A percentile compares a stretch with the other conserved stretches of the same genome.
Conservation (phyloP, 2,113 vertebrate genomes). For the Archilochus colubris region DNA sequence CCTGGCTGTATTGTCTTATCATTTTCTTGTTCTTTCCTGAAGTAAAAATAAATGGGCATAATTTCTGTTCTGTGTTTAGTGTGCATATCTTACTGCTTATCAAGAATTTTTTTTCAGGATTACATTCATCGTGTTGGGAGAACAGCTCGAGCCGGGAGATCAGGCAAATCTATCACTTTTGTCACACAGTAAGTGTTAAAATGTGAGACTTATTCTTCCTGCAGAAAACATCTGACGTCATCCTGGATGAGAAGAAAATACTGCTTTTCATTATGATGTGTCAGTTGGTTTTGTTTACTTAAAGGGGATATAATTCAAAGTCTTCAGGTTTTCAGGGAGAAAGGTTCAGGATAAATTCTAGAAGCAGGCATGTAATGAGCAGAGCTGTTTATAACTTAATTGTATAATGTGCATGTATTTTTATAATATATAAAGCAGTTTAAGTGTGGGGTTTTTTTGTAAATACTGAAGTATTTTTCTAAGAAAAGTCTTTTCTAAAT, state of each 20-base stretch:
- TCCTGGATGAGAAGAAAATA: not conserved
- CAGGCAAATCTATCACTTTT: slow-evolving; percentile 96
- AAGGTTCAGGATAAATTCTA: not conserved
- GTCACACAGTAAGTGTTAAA: slow-evolving; percentile 90
- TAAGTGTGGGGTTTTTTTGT: not conserved
- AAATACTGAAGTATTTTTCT: not conserved
- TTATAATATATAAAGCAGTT: not conserved
- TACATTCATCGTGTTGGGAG: slow-evolving; percentile 97
- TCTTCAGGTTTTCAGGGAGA: not conserved
- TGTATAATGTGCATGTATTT: not conserved
- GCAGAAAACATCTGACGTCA: not conserved
- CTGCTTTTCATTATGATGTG: not conserved
- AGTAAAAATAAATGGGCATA: not conserved
- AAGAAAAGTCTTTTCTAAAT: not conserved
- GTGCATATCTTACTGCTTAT: not conserved
- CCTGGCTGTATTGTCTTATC: not conserved
- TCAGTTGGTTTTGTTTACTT: not conserved
- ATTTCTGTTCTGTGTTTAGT: not conserved
- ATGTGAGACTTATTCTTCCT: not conserved
- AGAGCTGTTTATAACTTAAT: not conserved
- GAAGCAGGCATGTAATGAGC: not conserved
- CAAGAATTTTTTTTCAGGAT: slow-evolving; percentile 80
- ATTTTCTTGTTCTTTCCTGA: not conserved
- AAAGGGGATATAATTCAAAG: not conserved
- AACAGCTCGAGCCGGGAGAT: slow-evolving; percentile 93